These are phyloP conservation scores for Drosophila obscura DNA, from an alignment of 1,140 invertebrate genomes.

Conservation along the genomic window DNA sequence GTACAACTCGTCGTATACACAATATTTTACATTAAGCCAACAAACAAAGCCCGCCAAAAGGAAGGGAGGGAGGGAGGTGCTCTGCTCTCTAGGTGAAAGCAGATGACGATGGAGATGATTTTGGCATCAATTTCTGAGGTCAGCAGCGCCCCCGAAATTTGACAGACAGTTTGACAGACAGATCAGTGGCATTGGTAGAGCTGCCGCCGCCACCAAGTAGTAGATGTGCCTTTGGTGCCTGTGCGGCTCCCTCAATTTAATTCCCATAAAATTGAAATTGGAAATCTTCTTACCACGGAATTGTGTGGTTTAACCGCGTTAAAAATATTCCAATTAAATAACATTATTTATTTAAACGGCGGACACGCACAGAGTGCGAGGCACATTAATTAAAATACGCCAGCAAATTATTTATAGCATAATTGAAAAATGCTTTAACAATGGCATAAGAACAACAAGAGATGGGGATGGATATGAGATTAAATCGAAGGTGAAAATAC, in stretches of 20 bases:
- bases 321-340: conserved; percentile 40
- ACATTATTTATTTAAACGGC: conserved; percentile 52
- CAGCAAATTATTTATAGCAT: conserved; percentile 60
- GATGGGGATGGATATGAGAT: not conserved
- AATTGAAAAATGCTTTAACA: conserved; percentile 49
- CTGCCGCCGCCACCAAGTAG: too few relatives aligned
- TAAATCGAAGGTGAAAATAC: not conserved
- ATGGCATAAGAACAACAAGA: conserved; percentile 18
- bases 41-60: conserved; percentile 58
- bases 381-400: conserved; percentile 59
- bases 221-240: not conserved
- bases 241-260: conserved; percentile 24
- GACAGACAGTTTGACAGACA: conserved; percentile 61
- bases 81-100: conserved; percentile 27
- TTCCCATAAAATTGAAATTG: conserved; percentile 18
- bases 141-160: conserved; percentile 20
- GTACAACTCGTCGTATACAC: conserved; percentile 71
- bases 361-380: not conserved
- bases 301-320: conserved; percentile 9
- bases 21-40: conserved; percentile 78
- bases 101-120: conserved; percentile 52
- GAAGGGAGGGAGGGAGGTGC: not conserved
- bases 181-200: conserved; percentile 8
- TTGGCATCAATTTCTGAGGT: conserved; percentile 39
- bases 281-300: not conserved